A percentile compares a stretch with the other conserved stretches of the same genome.
Conservation (phyloP, 2,888 invertebrate species). For the Pseudoips prasinana region DNA sequence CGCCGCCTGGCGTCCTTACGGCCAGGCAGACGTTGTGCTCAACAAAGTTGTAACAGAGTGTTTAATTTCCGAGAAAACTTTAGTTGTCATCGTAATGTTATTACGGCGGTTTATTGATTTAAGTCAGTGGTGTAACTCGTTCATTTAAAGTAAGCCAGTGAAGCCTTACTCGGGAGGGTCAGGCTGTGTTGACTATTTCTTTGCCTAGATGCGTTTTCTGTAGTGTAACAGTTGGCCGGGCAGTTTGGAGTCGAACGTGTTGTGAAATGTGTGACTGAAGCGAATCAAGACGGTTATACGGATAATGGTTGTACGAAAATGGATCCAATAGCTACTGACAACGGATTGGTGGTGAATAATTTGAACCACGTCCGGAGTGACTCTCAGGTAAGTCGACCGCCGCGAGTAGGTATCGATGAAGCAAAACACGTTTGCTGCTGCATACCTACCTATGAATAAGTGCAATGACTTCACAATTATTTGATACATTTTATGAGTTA, state of each 20-base stretch:
- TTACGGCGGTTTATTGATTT: slow-evolving; percentile 60
- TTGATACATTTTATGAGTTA: slow-evolving; percentile 25
- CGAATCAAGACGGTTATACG: slow-evolving; percentile 28
- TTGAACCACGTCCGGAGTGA: slow-evolving; percentile 77
- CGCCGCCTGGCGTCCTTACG: slow-evolving; percentile 78
- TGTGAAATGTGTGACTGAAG: slow-evolving; percentile 48
- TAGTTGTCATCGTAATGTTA: slow-evolving; percentile 57
- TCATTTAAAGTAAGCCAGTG: slow-evolving; percentile 55
- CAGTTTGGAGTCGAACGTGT: slow-evolving; percentile 34
- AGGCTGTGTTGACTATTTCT: slow-evolving; percentile 45
- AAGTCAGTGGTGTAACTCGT: slow-evolving; percentile 47
- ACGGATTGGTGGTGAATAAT: slow-evolving; percentile 77
- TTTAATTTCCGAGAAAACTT: slow-evolving; percentile 48
- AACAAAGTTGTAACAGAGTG: slow-evolving; percentile 41
- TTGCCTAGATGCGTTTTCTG: slow-evolving; percentile 50
- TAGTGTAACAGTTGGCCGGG: slow-evolving; percentile 29
- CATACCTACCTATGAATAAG: slow-evolving; percentile 70
- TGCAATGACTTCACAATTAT: slow-evolving; percentile 65
- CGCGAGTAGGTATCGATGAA: slow-evolving; percentile 58
- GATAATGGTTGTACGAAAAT: slow-evolving; percentile 66
- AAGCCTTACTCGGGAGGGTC: slow-evolving; percentile 56
- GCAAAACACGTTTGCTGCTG: slow-evolving; percentile 73
- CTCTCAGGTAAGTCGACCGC: slow-evolving; percentile 71
- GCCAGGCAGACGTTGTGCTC: slow-evolving; percentile 60
- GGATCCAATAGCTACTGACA: slow-evolving; percentile 75